Conservation (phyloP, 35 echinoderm and acorn worm genomes). For the Heliocidaris erythrogramma region DNA sequence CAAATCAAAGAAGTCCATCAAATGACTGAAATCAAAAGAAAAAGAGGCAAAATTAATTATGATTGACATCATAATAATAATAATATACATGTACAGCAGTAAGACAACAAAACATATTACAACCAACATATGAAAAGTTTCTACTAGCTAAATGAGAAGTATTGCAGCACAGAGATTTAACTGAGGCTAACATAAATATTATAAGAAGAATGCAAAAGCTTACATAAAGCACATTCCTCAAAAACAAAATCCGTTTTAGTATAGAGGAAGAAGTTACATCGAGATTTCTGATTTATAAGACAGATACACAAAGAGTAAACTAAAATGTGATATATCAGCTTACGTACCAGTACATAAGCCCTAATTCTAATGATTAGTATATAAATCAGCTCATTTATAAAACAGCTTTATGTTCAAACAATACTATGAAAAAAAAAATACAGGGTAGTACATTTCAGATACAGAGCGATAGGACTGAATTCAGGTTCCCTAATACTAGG, state of each 20-base stretch:
- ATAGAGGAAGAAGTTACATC: background rate
- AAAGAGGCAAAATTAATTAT: background rate
- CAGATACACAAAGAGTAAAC: background rate
- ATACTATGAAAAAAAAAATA: background rate
- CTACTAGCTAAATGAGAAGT: background rate
- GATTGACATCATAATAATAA: background rate
- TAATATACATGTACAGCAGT: background rate
- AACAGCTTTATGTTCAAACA: background rate
- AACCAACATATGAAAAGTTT: background rate
- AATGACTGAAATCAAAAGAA: background rate
- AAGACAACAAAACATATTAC: background rate
- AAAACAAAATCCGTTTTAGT: background rate
- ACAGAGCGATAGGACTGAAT: background rate
- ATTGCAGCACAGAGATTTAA: background rate
- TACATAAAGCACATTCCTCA: background rate
- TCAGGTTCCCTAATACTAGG: background rate
- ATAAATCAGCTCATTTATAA: background rate
- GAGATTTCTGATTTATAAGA: background rate
- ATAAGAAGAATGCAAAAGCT: background rate
- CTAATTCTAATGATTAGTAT: background rate
- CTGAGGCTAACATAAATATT: background rate
- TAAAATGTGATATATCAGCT: background rate
- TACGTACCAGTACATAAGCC: background rate
- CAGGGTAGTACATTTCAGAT: background rate
- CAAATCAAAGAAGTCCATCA: conserved; percentile 2